Conservation (phyloP, 2,888 invertebrate genomes). For the Rhagonycha fulva region DNA sequence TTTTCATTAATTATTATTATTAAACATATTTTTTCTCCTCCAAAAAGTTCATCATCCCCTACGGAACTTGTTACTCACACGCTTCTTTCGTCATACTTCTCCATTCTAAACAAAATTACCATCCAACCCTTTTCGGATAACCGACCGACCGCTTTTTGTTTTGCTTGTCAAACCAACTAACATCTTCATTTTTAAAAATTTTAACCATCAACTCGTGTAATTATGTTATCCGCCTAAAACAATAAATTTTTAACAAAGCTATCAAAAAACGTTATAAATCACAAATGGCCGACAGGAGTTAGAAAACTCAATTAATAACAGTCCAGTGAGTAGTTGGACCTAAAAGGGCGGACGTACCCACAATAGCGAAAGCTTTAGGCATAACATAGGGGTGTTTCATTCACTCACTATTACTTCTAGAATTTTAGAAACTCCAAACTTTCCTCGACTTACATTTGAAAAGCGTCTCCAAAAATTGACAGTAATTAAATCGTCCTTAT, state of each 20-base stretch:
- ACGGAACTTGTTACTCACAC: constrained; percentile 2
- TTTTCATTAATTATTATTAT: background rate
- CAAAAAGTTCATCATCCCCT: background rate
- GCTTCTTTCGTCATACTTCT: background rate
- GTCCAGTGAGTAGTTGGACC: constrained; percentile 37
- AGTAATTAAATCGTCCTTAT: constrained; percentile 7
- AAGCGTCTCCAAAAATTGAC: constrained; percentile 7
- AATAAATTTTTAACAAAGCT: constrained; percentile 38
- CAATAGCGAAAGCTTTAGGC: constrained; percentile 45
- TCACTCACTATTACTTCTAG: constrained; percentile 12
- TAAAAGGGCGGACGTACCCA: constrained; percentile 43
- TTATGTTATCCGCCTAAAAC: constrained; percentile 39
- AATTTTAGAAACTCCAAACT: background rate
- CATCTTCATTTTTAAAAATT: background rate
- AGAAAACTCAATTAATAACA: constrained; percentile 42
- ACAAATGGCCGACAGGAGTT: constrained; percentile 44
- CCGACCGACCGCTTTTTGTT: background rate
- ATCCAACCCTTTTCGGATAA: background rate
- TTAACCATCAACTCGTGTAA: constrained; percentile 22
- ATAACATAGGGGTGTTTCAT: constrained; percentile 31
- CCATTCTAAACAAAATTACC: background rate
- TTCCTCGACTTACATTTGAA: background rate
- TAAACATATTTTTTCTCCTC: background rate
- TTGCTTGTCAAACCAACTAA: background rate
- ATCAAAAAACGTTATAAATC: constrained; percentile 42